These are phyloP conservation scores for Epistrophella euchroma DNA, from an alignment of 2,888 invertebrate species.

Conservation along the genomic window DNA sequence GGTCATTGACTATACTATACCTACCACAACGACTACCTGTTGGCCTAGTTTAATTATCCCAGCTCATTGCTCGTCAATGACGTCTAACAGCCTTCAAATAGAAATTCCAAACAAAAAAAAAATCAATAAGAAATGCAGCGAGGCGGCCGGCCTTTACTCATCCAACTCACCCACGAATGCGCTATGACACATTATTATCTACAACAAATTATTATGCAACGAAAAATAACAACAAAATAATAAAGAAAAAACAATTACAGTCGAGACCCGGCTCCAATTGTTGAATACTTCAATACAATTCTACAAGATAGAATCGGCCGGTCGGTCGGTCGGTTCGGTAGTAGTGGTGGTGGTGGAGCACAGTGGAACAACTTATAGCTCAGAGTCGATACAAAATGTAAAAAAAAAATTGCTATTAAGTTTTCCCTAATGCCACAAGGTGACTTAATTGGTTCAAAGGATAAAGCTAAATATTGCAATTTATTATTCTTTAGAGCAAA, in stretches of 20 bases:
- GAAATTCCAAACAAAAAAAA: conserved; percentile 40
- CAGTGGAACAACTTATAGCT: not conserved
- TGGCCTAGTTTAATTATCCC: conserved; percentile 42
- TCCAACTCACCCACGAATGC: conserved; percentile 30
- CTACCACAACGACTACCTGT: conserved; percentile 17
- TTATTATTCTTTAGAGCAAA: too few relatives aligned
- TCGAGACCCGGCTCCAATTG: not conserved
- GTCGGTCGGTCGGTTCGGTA: too few relatives aligned
- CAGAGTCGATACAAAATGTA: not conserved
- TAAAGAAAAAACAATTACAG: conserved; percentile 10
- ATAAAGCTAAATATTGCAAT: too few relatives aligned
- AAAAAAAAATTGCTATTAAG: not conserved
- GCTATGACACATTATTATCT: conserved; percentile 27
- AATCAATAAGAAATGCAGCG: conserved; percentile 41
- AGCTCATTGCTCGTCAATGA: conserved; percentile 39
- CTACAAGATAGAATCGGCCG: not conserved
- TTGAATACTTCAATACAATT: conserved; percentile 14
- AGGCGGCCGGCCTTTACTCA: conserved; percentile 13
- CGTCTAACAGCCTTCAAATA: conserved; percentile 38
- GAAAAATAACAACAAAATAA: conserved; percentile 6
- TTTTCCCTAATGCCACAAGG: not conserved
- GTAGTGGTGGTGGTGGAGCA: not conserved
- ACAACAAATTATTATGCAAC: conserved; percentile 55
- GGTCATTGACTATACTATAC: not conserved
- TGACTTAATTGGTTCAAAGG: too few relatives aligned